phyloP scores from a whole-genome alignment of 2,888 invertebrate species.

The Lutraria lutraria region DNA sequence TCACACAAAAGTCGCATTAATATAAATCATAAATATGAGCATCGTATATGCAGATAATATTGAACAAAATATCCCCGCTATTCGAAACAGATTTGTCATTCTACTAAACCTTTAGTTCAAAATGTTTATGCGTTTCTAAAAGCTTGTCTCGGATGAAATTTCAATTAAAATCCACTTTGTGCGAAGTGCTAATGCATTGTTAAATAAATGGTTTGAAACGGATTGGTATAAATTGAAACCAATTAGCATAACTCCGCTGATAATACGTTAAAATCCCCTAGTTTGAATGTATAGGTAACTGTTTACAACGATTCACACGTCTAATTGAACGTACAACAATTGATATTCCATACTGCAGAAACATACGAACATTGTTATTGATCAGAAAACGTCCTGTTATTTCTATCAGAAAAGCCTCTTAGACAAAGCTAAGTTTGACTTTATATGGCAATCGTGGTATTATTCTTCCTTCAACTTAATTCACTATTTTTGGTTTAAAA shows the following conservation, averaged over 20 bases:
- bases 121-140: background rate
- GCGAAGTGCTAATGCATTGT: background rate
- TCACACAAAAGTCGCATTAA: background rate
- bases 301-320: background rate
- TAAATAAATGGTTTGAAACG: conserved; percentile 1
- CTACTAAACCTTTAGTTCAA: background rate
- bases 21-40: background rate
- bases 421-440: background rate
- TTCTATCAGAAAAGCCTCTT: background rate
- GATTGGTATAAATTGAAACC: conserved; percentile 16
- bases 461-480: too few relatives aligned
- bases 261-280: background rate
- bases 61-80: background rate
- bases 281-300: conserved; percentile 7
- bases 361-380: background rate
- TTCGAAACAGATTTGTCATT: background rate
- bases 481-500: too few relatives aligned
- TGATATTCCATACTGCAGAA: background rate
- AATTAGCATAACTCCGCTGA: conserved; percentile 10
- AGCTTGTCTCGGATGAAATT: background rate
- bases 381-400: background rate
- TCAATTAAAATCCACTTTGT: conserved; percentile 13
- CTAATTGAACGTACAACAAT: background rate
- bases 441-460: too few relatives aligned
- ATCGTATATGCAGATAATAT: background rate